Conservation (phyloP, 2,888 invertebrate species). For the Epicampocera succincta region DNA sequence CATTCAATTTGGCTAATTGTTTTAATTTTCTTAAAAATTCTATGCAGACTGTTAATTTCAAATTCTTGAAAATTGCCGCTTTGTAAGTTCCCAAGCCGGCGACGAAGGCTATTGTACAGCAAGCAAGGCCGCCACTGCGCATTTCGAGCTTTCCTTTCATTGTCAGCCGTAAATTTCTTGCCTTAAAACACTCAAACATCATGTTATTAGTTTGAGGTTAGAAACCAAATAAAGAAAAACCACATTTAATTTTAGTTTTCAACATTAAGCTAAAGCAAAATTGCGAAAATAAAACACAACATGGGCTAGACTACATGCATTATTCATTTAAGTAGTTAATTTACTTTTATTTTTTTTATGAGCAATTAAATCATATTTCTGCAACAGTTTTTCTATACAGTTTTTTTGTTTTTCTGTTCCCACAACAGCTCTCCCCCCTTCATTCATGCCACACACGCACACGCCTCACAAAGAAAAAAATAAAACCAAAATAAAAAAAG, state of each 20-base stretch:
- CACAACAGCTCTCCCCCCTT: constrained; percentile 26
- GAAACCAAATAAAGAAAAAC: constrained; percentile 16
- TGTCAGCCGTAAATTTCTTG: no score
- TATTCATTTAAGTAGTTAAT: constrained; percentile 39
- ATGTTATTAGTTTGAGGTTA: constrained; percentile 53
- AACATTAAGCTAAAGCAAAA: neutral
- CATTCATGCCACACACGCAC: neutral
- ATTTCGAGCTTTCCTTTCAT: no score
- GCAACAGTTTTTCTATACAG: constrained; percentile 36
- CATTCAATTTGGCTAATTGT: no score
- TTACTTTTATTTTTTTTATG: constrained; percentile 29
- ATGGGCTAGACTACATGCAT: constrained; percentile 11
- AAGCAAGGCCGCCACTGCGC: no score
- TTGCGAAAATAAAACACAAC: constrained; percentile 8
- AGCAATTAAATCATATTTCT: constrained; percentile 60
- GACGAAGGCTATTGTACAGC: no score
- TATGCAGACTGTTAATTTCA: no score
- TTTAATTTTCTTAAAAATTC: no score
- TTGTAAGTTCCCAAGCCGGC: no score
- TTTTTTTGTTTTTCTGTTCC: constrained; percentile 34
- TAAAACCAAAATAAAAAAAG: constrained; percentile 12
- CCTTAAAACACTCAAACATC: no score
- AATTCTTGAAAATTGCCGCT: no score
- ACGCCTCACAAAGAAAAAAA: neutral
- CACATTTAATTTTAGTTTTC: constrained; percentile 12